Evolutionary conservation across 2,797 vertebrate genomes (phyloP).

Genomic region (Anas flavirostris): DNA sequence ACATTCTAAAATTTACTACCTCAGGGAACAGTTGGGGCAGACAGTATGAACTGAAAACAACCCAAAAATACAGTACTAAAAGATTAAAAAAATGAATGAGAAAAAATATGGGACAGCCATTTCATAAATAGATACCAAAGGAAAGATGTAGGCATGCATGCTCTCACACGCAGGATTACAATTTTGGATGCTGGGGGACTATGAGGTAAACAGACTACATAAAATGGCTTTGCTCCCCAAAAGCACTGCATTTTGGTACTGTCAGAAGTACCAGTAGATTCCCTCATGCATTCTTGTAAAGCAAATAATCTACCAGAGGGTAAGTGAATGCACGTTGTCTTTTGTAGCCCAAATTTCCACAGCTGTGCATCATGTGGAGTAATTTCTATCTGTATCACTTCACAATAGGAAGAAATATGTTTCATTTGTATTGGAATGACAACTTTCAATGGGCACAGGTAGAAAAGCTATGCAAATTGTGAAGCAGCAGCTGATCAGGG

Average conservation of each 20-base stretch:
- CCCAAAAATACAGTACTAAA: background rate
- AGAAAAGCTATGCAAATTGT: background rate
- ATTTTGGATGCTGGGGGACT: accelerated
- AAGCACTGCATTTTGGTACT: background rate
- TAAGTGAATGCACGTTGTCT: background rate
- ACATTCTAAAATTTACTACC: background rate
- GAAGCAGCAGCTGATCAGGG: background rate
- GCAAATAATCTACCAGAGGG: background rate
- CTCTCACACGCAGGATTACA: background rate
- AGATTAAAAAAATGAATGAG: background rate
- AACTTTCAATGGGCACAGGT: background rate
- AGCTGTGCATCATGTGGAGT: background rate
- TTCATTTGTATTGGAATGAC: background rate
- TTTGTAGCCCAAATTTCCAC: background rate
- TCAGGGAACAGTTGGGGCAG: background rate
- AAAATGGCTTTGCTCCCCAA: background rate
- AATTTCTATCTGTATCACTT: background rate
- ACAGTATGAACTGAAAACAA: background rate
- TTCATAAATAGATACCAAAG: background rate
- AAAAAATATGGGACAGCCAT: background rate
- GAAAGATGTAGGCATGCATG: background rate
- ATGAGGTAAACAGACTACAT: background rate
- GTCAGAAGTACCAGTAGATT: background rate
- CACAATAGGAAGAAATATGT: background rate
- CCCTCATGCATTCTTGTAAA: background rate